Evolutionary conservation across 2,797 vertebrate genomes (phyloP), one percentile per base, ranked within the genome.

Genomic region (Melanotaenia nigrans): DNA sequence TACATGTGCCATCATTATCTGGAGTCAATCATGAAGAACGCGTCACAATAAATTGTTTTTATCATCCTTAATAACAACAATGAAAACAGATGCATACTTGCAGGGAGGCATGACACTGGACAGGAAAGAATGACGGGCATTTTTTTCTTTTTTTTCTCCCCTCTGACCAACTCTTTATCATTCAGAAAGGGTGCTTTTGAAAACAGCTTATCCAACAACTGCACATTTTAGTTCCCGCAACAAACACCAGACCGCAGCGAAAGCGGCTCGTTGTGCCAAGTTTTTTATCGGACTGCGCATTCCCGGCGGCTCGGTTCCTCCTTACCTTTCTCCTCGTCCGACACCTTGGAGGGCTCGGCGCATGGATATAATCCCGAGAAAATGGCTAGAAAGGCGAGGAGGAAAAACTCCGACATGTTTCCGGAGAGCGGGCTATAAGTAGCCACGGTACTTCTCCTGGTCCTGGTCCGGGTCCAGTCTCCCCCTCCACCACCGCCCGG

Each of bases 391-490:
- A 92, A 86, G 82, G 86, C 92, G 89, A 93, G 86, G 40, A 94
- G 87, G 58, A 94, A 90, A 84, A 94, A 92, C 79, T 93, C 93
- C 91, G 90, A 92, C 94, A 95, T 95, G 90, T 82, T 94, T 90
- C 84, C 90, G 87, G 93, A 91, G 90, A 92, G 90, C 90, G 89
- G 91, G 90, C 89, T 88, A 3, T 55, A 62, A 73, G 86, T 82
- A 90, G 93, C 93, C 93, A 71, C 92, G 81, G 89, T 78, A 90
- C 92, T 90, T 91, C 93, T 87, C 88, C 90, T 54, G 81, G 78
- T 90, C 89, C 90, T 75, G 83, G 53, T 89, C 87, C 90, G 67
- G 82, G 77, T 88, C 89, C 88, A 77, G 82, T 83, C 89, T 87
- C 85, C 82, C 86, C 84, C 87, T 81, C 84, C 83, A 56, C 83